A percentile compares a stretch with the other conserved stretches of the same genome.
These are phyloP conservation scores for Acleris literana DNA, from an alignment of 2,888 invertebrate species.

Conservation along the genomic window DNA sequence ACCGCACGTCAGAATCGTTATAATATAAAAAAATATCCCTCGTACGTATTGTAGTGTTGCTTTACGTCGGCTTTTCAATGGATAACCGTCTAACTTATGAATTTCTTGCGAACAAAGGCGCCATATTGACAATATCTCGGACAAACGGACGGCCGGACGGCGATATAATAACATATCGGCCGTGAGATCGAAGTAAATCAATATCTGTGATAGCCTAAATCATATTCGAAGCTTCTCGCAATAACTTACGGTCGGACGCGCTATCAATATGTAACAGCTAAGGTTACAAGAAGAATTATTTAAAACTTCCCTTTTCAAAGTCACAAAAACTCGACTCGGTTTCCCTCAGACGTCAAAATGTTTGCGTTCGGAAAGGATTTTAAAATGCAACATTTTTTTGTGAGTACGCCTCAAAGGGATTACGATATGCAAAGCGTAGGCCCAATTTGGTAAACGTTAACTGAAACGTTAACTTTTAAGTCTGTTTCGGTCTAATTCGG, in stretches of 20 bases:
- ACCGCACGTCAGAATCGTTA: slow-evolving; percentile 79
- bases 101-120: slow-evolving; percentile 81
- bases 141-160: slow-evolving; percentile 66
- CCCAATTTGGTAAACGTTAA: slow-evolving; percentile 48
- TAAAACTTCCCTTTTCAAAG: slow-evolving; percentile 23
- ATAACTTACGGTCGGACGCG: slow-evolving; percentile 28
- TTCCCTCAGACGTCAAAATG: slow-evolving; percentile 78
- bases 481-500: slow-evolving; percentile 33
- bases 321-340: slow-evolving; percentile 72
- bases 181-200: slow-evolving; percentile 73
- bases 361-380: slow-evolving; percentile 78
- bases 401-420: slow-evolving; percentile 62
- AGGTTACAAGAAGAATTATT: slow-evolving; percentile 13
- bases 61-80: slow-evolving; percentile 66
- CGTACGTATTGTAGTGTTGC: slow-evolving; percentile 60
- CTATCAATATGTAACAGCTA: slow-evolving; percentile 35
- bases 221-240: slow-evolving; percentile 45
- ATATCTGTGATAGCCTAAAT: slow-evolving; percentile 68
- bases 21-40: slow-evolving; percentile 56
- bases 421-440: slow-evolving; percentile 73
- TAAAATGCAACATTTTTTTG: slow-evolving; percentile 82
- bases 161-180: slow-evolving; percentile 76
- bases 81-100: slow-evolving; percentile 77
- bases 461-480: slow-evolving; percentile 51
- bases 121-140: slow-evolving; percentile 75